A percentile compares a stretch with the other conserved stretches of the same genome.
These are phyloP conservation scores for Zygothrica quintamaculata DNA, from an alignment of 2,888 invertebrate species.

Conservation along the genomic window DNA sequence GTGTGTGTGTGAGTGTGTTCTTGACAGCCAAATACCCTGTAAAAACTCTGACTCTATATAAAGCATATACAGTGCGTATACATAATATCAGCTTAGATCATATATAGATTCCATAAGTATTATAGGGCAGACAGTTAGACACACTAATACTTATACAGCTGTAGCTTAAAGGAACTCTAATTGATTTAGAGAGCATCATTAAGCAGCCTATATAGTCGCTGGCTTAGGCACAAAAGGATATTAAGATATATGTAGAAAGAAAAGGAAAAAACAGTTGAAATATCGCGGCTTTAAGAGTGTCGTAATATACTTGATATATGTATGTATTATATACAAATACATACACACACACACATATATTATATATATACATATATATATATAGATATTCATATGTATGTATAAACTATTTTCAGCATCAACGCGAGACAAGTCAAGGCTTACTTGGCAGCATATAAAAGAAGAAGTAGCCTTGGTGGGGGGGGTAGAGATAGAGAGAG, in stretches of 20 bases:
- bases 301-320: constrained; percentile 40
- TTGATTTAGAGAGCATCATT: no score
- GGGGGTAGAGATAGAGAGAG: neutral
- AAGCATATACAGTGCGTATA: no score
- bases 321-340: constrained; percentile 8
- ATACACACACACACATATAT: constrained; percentile 6
- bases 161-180: no score
- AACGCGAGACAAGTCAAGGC: constrained; percentile 53
- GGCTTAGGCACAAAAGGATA: no score
- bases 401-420: constrained; percentile 54
- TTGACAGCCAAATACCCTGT: no score
- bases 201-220: no score
- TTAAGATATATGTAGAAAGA: neutral
- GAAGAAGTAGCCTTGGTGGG: neutral
- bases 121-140: no score
- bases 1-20: no score
- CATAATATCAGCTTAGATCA: no score
- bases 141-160: no score
- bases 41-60: no score
- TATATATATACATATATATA: neutral
- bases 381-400: constrained; percentile 4
- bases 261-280: constrained; percentile 18
- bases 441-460: neutral
- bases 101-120: no score
- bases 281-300: constrained; percentile 48